Base-by-base conservation (phyloP, 2,888 invertebrate genomes). In the Eilema sororculum region DNA sequence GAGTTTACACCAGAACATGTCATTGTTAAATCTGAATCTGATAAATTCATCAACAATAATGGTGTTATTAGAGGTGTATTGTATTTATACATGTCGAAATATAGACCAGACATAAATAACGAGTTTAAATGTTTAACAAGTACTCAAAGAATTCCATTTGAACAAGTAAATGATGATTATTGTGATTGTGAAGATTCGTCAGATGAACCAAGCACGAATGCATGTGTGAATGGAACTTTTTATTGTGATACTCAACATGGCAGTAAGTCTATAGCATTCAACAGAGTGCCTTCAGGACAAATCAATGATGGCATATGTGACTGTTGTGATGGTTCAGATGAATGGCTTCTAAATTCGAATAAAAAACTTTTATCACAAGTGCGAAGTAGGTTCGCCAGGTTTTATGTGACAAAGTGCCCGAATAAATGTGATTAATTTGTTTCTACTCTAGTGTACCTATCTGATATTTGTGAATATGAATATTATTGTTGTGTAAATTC, bases 261-360 rank as follows among this genome's bases (percentile, higher is more conserved):
- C 25, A 88, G 84, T 41, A 92, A 89, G 72, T 76, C 86, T 3
- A 81, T 94, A 88, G 92, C 81, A 92, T 95, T 83, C 67, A 89
- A 90, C 59, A 80, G 78, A 76, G 89, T 96, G 79, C 96, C 97
- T 13, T 98, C 99, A 1, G 97, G 97, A 76, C 96, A 97, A 87
- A 97, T 99, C 0, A 99, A 99, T 91, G 99, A 99, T 96, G 98
- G 98, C 10, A 97, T 99, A 78, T 99, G 99, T 95, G 98, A 98
- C 91, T 98, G 98, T 86, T 98, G 98, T 90, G 98, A 98, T 93
- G 98, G 98, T n/a, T 97, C 98, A 62, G 98, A 98, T 91, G 98
- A 98, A 90, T 98, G 97, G 97, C 76, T 90, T 10, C 81, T 84
- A 68, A 62, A 82, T 57, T 25, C 59, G 10, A 81, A 78, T 28